phyloP scores from a whole-genome alignment of 2,797 vertebrate genomes.

The Esox masquinongy region DNA sequence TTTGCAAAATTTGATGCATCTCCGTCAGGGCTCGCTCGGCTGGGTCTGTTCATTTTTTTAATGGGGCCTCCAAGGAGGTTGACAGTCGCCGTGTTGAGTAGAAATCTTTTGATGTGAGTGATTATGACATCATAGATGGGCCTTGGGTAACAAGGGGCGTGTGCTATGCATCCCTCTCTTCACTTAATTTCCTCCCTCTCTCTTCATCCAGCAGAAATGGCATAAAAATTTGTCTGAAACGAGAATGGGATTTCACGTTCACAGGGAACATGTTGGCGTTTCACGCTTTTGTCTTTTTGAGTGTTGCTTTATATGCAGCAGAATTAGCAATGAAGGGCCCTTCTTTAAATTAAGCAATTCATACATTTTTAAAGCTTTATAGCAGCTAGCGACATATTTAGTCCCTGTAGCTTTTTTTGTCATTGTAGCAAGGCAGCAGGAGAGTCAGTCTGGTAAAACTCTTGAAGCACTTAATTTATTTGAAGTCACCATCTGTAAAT shows the following conservation, averaged over 20 bases:
- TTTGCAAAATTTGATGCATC: conserved; percentile 67
- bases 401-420: not conserved
- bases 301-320: not conserved
- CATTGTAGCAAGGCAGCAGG: conserved; percentile 12
- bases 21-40: conserved; percentile 73
- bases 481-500: conserved; percentile 58
- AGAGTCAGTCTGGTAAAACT: conserved; percentile 25
- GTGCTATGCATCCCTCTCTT: conserved; percentile 59
- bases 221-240: conserved; percentile 71
- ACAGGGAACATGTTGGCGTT: conserved; percentile 16
- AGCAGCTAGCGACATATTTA: not conserved
- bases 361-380: conserved; percentile 36
- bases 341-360: conserved; percentile 32
- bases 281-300: conserved; percentile 16
- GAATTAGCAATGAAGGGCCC: conserved; percentile 26
- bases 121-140: conserved; percentile 82
- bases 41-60: conserved; percentile 78
- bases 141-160: conserved; percentile 73
- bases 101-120: conserved; percentile 79
- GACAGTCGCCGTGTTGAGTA: conserved; percentile 79
- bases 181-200: conserved; percentile 31
- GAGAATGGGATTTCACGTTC: conserved; percentile 56
- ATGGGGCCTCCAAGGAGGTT: conserved; percentile 83
- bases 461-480: conserved; percentile 50
- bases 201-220: conserved; percentile 42